Percentiles rank a stretch among this genome's conserved stretches.
Conservation (phyloP, 2,888 invertebrate genomes). For the Chymomyza procnemis region DNA sequence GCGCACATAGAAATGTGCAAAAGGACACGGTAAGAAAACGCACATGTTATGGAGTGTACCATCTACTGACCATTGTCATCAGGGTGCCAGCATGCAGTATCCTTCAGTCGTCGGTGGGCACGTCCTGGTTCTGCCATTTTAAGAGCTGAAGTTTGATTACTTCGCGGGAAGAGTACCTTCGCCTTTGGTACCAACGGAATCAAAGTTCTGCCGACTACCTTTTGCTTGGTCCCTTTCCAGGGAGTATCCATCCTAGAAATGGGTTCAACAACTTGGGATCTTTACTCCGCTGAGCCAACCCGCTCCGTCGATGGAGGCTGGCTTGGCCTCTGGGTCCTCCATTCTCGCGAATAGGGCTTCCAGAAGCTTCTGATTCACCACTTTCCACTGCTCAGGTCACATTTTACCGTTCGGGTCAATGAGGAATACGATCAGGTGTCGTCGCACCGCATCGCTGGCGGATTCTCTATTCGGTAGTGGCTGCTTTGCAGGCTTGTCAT, state of each 20-base stretch:
- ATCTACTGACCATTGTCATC: background rate
- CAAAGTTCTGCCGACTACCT: slow-evolving; percentile 1
- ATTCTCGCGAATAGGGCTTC: background rate
- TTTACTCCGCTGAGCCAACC: background rate
- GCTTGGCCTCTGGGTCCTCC: background rate
- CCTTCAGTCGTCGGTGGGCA: too few relatives aligned
- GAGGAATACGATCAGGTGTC: background rate
- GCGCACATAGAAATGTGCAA: too few relatives aligned
- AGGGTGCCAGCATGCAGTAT: too few relatives aligned
- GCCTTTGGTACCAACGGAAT: background rate
- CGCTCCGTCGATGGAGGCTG: background rate
- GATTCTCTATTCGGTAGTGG: background rate
- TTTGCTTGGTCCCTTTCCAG: slow-evolving; percentile 4
- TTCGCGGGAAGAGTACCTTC: background rate
- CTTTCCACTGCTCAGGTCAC: background rate
- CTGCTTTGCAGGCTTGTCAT: too few relatives aligned
- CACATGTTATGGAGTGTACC: too few relatives aligned
- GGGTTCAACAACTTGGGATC: background rate
- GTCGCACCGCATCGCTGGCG: background rate
- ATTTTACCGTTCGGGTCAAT: background rate
- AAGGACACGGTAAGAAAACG: too few relatives aligned
- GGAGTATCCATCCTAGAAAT: slow-evolving; percentile 6
- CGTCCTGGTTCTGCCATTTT: background rate
- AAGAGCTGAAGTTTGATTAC: background rate
- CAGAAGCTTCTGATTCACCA: background rate